Percentiles rank a stretch among this genome's conserved stretches.
Conservation (phyloP, 2,888 invertebrate genomes). For the Latrodectus elegans region DNA sequence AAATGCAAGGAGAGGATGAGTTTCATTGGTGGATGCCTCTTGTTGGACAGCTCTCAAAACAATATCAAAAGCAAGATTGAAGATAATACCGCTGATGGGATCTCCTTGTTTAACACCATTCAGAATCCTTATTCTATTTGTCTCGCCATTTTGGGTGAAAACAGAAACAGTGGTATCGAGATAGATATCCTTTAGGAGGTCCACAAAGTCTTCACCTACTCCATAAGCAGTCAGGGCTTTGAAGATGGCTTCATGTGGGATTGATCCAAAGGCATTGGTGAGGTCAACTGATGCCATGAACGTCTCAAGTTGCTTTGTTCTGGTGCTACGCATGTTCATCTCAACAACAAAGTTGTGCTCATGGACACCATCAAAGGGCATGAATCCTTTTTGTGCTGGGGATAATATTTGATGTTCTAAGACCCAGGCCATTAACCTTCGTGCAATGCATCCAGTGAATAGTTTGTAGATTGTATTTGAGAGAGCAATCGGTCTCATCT, state of each 20-base stretch:
- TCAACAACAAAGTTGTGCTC: conserved; percentile 69
- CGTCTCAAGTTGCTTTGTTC: not conserved
- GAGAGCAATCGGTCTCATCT: conserved; percentile 71
- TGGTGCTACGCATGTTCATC: conserved; percentile 53
- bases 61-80: conserved; percentile 73
- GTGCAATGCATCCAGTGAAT: conserved; percentile 61
- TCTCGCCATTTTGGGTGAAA: conserved; percentile 65
- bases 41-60: conserved; percentile 54
- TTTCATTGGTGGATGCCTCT: too few species aligned
- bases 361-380: conserved; percentile 71
- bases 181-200: conserved; percentile 69
- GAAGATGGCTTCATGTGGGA: conserved; percentile 72
- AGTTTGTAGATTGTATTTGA: conserved; percentile 70
- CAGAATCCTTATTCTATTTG: conserved; percentile 55
- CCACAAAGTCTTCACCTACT: conserved; percentile 4
- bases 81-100: conserved; percentile 73
- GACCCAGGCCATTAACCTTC: conserved; percentile 69
- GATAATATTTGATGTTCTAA: conserved; percentile 51
- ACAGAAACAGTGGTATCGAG: conserved; percentile 69
- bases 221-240: not conserved
- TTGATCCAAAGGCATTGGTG: conserved; percentile 74
- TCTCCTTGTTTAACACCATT: conserved; percentile 71
- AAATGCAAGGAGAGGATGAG: conserved; percentile 52
- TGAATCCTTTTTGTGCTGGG: conserved; percentile 74
- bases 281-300: conserved; percentile 74